Evolutionary conservation across 2,113 vertebrate genomes (phyloP).

Genomic region (Aldabrachelys gigantea): DNA sequence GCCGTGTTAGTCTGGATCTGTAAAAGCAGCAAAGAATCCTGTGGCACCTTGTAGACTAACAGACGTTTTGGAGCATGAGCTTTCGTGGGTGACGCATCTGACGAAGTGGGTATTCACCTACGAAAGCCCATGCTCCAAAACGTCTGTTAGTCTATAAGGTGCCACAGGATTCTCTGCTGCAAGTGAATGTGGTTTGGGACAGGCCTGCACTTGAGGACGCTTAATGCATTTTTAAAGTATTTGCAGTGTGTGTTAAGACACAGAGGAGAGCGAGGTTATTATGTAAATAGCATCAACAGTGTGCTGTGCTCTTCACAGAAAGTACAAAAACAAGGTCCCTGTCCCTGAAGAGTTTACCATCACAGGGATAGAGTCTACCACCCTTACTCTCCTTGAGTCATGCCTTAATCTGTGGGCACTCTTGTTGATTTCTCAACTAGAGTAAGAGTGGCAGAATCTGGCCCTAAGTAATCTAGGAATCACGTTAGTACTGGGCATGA

Average conservation of each 20-base stretch:
- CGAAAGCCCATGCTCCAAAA: no score
- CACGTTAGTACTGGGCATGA: not conserved
- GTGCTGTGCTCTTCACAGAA: not conserved
- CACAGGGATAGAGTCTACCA: not conserved
- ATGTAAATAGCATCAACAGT: not conserved
- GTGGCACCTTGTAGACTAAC: no score
- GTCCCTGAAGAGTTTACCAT: not conserved
- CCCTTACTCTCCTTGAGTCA: not conserved
- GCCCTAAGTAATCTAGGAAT: not conserved
- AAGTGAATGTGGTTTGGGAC: conserved; percentile 3
- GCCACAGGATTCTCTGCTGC: not conserved
- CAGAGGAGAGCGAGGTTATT: not conserved
- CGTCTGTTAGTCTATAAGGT: no score
- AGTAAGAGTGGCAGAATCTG: not conserved
- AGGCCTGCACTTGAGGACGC: not conserved
- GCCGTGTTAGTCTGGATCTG: no score
- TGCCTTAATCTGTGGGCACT: not conserved
- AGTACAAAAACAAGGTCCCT: not conserved
- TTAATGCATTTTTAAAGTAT: conserved; percentile 1
- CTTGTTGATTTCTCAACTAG: conserved; percentile 1
- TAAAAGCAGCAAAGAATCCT: no score
- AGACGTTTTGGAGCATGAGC: no score
- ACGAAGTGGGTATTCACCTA: no score
- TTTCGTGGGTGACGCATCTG: no score
- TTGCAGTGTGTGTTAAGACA: not conserved